Conservation (phyloP, 2,797 vertebrate genomes). For the Peromyscus melanophrys region DNA sequence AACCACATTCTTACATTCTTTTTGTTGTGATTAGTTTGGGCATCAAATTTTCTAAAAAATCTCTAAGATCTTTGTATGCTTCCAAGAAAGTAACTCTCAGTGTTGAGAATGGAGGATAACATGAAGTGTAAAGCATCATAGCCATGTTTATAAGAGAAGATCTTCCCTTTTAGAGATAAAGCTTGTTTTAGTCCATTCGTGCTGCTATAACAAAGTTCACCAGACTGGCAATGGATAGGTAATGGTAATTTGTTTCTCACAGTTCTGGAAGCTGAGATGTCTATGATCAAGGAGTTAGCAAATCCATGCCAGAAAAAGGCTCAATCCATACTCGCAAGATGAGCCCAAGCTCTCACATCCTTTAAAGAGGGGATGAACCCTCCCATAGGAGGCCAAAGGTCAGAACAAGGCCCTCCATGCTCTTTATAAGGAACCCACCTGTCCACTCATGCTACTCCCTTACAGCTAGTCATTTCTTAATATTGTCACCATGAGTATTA, state of each 20-base stretch:
- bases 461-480: background rate
- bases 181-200: background rate
- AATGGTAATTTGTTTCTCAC: background rate
- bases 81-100: conserved; percentile 11
- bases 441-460: background rate
- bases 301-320: background rate
- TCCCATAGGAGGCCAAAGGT: background rate
- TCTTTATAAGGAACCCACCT: background rate
- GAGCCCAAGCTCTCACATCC: background rate
- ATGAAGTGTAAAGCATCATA: background rate
- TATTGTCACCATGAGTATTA: background rate
- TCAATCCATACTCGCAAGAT: background rate
- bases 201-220: background rate
- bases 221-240: background rate
- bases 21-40: conserved; percentile 15
- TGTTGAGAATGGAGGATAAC: background rate
- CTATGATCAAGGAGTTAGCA: background rate
- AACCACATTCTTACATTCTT: conserved; percentile 48
- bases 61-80: background rate
- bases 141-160: background rate
- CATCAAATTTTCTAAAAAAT: conserved; percentile 59
- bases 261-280: background rate
- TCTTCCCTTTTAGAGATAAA: background rate
- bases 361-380: background rate
- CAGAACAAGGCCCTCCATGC: too few species aligned